Percentiles rank a stretch among this genome's conserved stretches.
These are phyloP conservation scores for Metacarcinus magister DNA, from an alignment of 2,888 invertebrate species.

Conservation along the genomic window DNA sequence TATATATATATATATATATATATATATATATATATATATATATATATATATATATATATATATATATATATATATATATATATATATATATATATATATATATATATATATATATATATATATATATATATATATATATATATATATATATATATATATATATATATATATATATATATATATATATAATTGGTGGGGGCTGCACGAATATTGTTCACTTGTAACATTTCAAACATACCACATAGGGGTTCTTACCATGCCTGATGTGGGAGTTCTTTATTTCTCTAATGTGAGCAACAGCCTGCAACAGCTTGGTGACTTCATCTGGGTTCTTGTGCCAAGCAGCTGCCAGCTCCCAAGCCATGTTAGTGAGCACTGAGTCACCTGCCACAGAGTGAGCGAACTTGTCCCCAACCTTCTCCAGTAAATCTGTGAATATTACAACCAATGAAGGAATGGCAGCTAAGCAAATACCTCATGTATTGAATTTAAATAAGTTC, in stretches of 20 bases:
- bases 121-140: too few relatives aligned
- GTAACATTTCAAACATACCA: background rate
- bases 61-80: too few relatives aligned
- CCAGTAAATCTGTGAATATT: constrained; percentile 69
- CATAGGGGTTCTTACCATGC: constrained; percentile 70
- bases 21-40: too few relatives aligned
- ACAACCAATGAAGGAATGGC: background rate
- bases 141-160: too few relatives aligned
- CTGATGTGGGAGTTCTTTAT: constrained; percentile 77
- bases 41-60: too few relatives aligned
- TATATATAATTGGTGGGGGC: too few relatives aligned
- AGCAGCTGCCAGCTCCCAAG: constrained; percentile 80
- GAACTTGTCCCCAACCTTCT: constrained; percentile 71
- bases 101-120: too few relatives aligned
- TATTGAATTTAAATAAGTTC: background rate
- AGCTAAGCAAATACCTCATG: background rate
- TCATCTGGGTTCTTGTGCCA: constrained; percentile 80
- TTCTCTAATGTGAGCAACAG: constrained; percentile 63
- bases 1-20: too few relatives aligned
- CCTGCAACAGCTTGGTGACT: constrained; percentile 54
- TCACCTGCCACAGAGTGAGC: constrained; percentile 74
- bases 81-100: too few relatives aligned
- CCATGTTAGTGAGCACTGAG: constrained; percentile 75
- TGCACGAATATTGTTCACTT: too few relatives aligned
- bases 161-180: too few relatives aligned